Evolutionary conservation across 2,113 vertebrate species (phyloP), one percentile per base, ranked within the genome.

Genomic region (Crypturellus undulatus): DNA sequence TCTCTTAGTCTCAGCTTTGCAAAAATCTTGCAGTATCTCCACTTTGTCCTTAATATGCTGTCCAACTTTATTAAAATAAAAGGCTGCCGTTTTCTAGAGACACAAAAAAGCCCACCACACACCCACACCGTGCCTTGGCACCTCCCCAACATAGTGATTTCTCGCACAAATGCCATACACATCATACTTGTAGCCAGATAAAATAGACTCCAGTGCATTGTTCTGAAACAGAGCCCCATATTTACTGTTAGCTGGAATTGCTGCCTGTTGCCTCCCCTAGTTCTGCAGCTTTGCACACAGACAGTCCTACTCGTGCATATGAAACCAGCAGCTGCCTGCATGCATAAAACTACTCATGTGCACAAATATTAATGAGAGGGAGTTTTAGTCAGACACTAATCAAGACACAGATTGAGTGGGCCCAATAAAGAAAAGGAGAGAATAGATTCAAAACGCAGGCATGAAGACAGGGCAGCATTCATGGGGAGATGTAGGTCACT

Each of bases 401-500:
- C 49, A 36, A 45, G 73, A 69, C 22, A 62, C 36, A 63, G 54
- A 63, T 12, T 67, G 58, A 93, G 73, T 45, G 92, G 89, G 85
- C 45, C 26, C 86, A 80, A 75, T 77, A 71, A 82, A 88, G 64
- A 62, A 90, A 70, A 10, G 72, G 62, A 25, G 10, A 79, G 71
- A 56, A 87, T 1, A 89, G 62, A 70, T 28, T 54, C 43, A 52
- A 19, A 51, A 72, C 3, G 1, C 40, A 51, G 56, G 71, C 87
- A 62, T 0, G 0, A 60, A 49, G 52, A 91, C 91, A 96, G 81
- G 75, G 77, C 71, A 78, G 80, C 89, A 90, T 96, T 97, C 86
- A 93, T 54, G 45, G 30, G 47, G 42, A 70, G 86, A 96, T 95
- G 86, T 95, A 93, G 96, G 96, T 95, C 96, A 93, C 25, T 25